Evolutionary conservation across 1,140 invertebrate genomes (phyloP).

Genomic region (Stegodyphus mimosarum): DNA sequence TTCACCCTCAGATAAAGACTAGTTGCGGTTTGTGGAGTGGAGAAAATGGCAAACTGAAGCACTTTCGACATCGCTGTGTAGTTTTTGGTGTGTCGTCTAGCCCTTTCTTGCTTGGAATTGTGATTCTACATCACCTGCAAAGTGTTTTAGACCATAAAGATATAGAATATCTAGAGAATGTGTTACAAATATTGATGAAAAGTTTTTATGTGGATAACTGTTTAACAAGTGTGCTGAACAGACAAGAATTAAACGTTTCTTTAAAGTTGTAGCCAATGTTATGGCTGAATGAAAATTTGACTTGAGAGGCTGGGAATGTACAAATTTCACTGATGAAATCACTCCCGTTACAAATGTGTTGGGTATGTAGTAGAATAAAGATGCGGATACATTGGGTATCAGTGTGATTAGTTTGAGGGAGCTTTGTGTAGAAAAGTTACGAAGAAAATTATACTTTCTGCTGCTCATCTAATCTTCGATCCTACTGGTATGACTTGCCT

Average conservation of each 20-base stretch:
- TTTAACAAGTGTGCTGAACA: neutral
- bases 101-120: constrained; percentile 15
- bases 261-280: constrained; percentile 19
- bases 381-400: constrained; percentile 1
- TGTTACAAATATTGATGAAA: neutral
- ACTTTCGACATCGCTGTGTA: constrained; percentile 16
- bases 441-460: constrained; percentile 11
- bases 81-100: constrained; percentile 24
- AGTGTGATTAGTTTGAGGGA: constrained; percentile 13
- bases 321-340: constrained; percentile 7
- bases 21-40: too few species aligned
- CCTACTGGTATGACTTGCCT: constrained; percentile 34
- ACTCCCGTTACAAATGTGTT: constrained; percentile 11
- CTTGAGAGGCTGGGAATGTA: constrained; percentile 19
- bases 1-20: too few species aligned
- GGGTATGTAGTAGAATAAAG: neutral
- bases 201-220: constrained; percentile 38
- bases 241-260: constrained; percentile 10
- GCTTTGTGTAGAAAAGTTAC: constrained; percentile 19
- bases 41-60: too few species aligned
- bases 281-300: constrained; percentile 29
- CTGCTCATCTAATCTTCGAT: constrained; percentile 47
- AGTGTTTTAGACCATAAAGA: neutral
- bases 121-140: constrained; percentile 25
- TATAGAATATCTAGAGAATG: constrained; percentile 1